Conservation (phyloP, 2,113 vertebrate species). For the Chaetodon trifascialis region DNA sequence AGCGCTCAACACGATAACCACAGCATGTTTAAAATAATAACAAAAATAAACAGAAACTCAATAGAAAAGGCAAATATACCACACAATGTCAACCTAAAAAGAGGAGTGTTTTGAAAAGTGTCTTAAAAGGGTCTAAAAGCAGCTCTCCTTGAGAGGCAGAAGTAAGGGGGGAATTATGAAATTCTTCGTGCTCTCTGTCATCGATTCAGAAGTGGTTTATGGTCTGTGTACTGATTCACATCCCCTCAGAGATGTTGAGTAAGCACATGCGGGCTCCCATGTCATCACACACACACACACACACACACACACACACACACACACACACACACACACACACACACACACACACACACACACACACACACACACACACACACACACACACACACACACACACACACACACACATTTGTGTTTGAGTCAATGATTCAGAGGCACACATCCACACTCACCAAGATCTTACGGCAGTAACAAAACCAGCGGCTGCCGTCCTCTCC, state of each 20-base stretch:
- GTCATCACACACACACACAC: background rate
- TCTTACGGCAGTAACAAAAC: conserved; percentile 98
- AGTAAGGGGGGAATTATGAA: conserved; percentile 22
- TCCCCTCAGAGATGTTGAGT: conserved; percentile 64
- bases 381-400: background rate
- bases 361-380: background rate
- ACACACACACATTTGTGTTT: conserved; percentile 16
- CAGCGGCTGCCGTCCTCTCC: conserved; percentile 97
- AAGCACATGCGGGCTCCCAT: conserved; percentile 54
- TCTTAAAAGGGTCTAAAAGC: background rate
- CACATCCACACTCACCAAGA: conserved; percentile 89
- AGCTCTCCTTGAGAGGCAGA: conserved; percentile 26
- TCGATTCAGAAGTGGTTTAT: conserved; percentile 60
- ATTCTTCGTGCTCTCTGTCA: conserved; percentile 67
- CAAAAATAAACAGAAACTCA: background rate
- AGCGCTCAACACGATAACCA: background rate
- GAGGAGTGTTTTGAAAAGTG: background rate
- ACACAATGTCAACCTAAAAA: background rate
- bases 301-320: conserved; percentile 28
- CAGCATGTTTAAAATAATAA: background rate
- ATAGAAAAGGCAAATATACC: background rate
- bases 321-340: conserved; percentile 26
- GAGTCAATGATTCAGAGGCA: conserved; percentile 34
- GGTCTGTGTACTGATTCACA: conserved; percentile 48
- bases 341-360: conserved; percentile 5